Evolutionary conservation across 2,113 vertebrate species (phyloP).

Genomic region (Cyprinodon tularosa): DNA sequence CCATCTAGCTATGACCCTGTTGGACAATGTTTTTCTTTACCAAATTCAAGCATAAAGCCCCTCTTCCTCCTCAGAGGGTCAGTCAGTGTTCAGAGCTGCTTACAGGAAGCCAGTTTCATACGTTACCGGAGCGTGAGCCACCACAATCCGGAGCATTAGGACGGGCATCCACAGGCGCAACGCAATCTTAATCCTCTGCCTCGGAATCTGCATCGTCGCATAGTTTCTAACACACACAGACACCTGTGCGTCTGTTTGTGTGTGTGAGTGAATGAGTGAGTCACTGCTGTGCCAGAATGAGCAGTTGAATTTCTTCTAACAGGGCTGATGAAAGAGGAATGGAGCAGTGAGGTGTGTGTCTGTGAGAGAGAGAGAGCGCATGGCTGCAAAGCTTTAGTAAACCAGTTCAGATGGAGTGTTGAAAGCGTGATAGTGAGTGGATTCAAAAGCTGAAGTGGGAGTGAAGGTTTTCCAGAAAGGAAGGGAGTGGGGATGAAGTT

Average conservation of each 20-base stretch:
- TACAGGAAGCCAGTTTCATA: conserved; percentile 56
- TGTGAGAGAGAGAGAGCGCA: neutral
- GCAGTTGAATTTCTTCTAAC: conserved; percentile 12
- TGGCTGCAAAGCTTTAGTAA: neutral
- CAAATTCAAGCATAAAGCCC: no score
- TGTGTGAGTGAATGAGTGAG: conserved; percentile 19
- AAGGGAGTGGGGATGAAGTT: conserved; percentile 15
- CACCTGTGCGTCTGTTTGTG: conserved; percentile 9
- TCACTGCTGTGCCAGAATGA: neutral
- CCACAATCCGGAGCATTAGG: conserved; percentile 94
- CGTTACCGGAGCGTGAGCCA: conserved; percentile 86
- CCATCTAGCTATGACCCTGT: no score
- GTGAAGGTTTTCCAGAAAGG: conserved; percentile 12
- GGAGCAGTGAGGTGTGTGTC: neutral
- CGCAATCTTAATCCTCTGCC: conserved; percentile 93
- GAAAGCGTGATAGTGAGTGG: conserved; percentile 26
- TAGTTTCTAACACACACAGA: conserved; percentile 23
- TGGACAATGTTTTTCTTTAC: no score
- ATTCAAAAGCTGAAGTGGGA: conserved; percentile 21
- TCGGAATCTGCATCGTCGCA: conserved; percentile 86
- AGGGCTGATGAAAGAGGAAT: conserved; percentile 1
- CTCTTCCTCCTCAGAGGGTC: neutral
- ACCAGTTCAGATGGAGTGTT: conserved; percentile 22
- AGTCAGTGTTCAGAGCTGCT: neutral
- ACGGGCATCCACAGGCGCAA: conserved; percentile 93